phyloP scores from a whole-genome alignment of 2,113 vertebrate species.

The Platichthys stellatus region DNA sequence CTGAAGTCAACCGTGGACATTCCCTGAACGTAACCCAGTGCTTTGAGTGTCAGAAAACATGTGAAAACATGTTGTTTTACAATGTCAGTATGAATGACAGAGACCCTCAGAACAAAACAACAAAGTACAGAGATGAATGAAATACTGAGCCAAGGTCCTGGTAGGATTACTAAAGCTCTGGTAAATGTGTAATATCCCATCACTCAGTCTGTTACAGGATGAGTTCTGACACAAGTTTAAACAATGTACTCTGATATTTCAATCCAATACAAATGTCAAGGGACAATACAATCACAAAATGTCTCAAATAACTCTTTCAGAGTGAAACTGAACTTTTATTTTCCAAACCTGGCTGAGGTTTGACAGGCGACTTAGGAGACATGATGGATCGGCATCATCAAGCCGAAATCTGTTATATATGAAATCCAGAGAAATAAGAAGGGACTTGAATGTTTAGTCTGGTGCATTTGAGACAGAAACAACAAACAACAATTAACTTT shows the following conservation, averaged over 20 bases:
- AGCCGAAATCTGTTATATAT: constrained; percentile 6
- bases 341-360: no score
- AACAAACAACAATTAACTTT: neutral
- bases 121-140: neutral
- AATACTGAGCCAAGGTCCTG: neutral
- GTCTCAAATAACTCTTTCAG: constrained; percentile 1
- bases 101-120: neutral
- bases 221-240: constrained; percentile 20
- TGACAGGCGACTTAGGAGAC: neutral
- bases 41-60: no score
- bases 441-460: neutral
- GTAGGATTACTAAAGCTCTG: constrained; percentile 25
- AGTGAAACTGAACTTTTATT: no score
- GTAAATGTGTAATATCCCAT: neutral
- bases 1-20: no score
- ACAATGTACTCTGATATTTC: constrained; percentile 2
- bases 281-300: neutral
- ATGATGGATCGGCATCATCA: neutral
- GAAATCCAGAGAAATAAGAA: constrained; percentile 6
- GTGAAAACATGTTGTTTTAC: neutral
- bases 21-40: no score
- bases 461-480: neutral
- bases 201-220: constrained; percentile 12
- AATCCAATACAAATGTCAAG: constrained; percentile 39
- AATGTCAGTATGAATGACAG: neutral